These are phyloP conservation scores for Taurulus bubalis DNA, from an alignment of 2,113 vertebrate genomes.

Conservation along the genomic window DNA sequence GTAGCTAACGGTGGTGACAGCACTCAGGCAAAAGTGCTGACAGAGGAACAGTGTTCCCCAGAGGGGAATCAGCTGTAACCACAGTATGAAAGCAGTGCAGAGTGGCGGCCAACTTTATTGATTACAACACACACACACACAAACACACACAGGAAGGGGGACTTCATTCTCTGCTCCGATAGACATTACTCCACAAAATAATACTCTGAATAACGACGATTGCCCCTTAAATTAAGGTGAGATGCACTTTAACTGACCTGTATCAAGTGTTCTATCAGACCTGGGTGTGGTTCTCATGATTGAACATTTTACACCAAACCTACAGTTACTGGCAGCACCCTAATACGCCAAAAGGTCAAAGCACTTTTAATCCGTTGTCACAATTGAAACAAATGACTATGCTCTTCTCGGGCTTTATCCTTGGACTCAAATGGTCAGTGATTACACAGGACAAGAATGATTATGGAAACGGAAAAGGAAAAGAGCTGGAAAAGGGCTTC, in stretches of 20 bases:
- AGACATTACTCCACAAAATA: no score
- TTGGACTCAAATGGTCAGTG: background rate
- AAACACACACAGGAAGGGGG: no score
- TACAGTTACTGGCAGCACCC: background rate
- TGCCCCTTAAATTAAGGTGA: no score
- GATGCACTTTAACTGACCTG: background rate
- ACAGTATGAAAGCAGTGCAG: background rate
- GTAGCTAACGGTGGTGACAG: background rate
- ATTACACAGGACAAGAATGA: background rate
- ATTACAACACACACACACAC: no score
- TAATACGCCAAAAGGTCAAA: background rate
- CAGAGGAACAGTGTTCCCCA: background rate
- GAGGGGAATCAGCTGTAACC: background rate
- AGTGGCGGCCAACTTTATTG: background rate
- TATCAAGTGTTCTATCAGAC: background rate
- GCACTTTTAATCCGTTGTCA: background rate
- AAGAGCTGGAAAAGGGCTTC: background rate
- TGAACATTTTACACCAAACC: background rate
- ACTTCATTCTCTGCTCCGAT: no score
- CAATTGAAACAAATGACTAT: background rate
- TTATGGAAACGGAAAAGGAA: background rate
- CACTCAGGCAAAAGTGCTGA: background rate
- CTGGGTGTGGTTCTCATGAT: background rate
- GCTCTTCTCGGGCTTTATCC: slow-evolving; percentile 10
- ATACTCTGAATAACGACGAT: no score